Conservation (phyloP, 2,113 vertebrate genomes). For the Thalassarche chlororhynchos region DNA sequence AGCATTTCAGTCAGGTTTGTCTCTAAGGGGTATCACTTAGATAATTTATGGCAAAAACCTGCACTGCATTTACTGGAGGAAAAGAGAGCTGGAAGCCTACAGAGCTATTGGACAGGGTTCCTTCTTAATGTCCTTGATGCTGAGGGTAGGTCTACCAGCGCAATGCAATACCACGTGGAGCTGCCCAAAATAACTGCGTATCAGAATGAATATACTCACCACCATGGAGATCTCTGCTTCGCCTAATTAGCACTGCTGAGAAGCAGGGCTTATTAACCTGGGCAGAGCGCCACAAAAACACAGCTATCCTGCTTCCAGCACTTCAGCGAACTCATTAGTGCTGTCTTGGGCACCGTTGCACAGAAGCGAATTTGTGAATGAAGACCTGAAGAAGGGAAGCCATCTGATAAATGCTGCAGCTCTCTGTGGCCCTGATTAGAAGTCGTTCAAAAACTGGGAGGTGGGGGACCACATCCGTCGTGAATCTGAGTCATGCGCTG, state of each 20-base stretch:
- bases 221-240: slow-evolving; percentile 26
- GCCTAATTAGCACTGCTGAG: slow-evolving; percentile 58
- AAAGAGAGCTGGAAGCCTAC: background rate
- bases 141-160: background rate
- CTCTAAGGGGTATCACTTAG: background rate
- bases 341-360: slow-evolving; percentile 17
- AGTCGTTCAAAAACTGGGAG: background rate
- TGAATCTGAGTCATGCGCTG: background rate
- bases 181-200: slow-evolving; percentile 8
- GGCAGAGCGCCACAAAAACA: slow-evolving; percentile 39
- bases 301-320: slow-evolving; percentile 21
- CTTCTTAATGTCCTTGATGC: slow-evolving; percentile 8
- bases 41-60: background rate
- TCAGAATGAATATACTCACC: background rate
- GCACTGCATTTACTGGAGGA: background rate
- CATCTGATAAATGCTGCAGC: background rate
- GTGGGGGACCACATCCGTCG: background rate
- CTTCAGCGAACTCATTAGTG: slow-evolving; percentile 9
- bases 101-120: background rate
- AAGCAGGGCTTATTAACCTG: slow-evolving; percentile 52
- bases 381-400: slow-evolving; percentile 8
- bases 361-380: slow-evolving; percentile 20
- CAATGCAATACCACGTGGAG: background rate
- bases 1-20: background rate
- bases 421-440: background rate